Base-by-base conservation (phyloP, 2,113 vertebrate genomes). In the Poeciliopsis turrubarensis region DNA sequence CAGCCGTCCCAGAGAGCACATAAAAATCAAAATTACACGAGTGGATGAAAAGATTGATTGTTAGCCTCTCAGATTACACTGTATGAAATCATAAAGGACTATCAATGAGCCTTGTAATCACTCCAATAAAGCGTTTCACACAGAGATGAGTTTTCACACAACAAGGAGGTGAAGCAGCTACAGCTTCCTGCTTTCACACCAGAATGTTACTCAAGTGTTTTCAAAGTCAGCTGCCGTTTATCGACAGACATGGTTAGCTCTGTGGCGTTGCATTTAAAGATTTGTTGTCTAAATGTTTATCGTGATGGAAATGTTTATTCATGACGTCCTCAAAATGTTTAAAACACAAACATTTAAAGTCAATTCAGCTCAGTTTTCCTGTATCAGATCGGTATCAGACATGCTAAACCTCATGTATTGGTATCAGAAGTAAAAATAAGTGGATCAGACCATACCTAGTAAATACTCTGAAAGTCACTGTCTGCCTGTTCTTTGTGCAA, bases 61-160 rank as follows among this genome's bases (percentile, higher is more conserved):
- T 74, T 70, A 79, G 47, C 51, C 44, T 78, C 73, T 63, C 63
- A 63, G 68, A 81, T 80, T 66, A 64, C 14, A 19, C n/a, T 4
- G 62, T 68, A 39, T 57, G 29, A 83, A 82, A 72, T 77, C 76
- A 76, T 73, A 71, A 57, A 72, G 64, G 64, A 81, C 84, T 82
- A 82, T 82, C 82, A 84, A 81, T 85, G 85, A 86, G 69, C 79
- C 87, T 80, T 65, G 77, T 82, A 87, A 86, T 79, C 66, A 29
- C 77, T 14, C 75, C 79, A 15, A 75, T 76, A 79, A 86, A 77
- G 77, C 60, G 74, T 79, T 68, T 87, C 70, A 71, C 60, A 44
- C 63, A 30, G 65, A 39, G 26, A 78, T 74, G 34, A 74, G 72
- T 66, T 86, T 82, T 69, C 54, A 70, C 73, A 85, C 51, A 78